Evolutionary conservation across 2,113 vertebrate genomes (phyloP), one percentile per base, ranked within the genome.

Genomic region (Pao palembangensis): DNA sequence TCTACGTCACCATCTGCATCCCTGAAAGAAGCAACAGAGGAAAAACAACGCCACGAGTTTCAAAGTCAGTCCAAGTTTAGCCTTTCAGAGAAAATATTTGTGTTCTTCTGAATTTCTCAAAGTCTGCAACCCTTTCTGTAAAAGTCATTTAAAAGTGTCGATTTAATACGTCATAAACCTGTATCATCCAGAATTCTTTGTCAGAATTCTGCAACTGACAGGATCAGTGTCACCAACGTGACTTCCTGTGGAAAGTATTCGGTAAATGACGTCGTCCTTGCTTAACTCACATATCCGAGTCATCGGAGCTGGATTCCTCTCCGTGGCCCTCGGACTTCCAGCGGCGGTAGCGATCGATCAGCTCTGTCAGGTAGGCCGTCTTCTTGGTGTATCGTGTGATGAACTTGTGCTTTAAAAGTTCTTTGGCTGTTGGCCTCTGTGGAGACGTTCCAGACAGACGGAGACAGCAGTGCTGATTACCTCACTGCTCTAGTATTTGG

Each of bases 341-440:
- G 87, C 94, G 95, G 61, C 94, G 93, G 83, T 96, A 98, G 0
- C 96, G 93, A 69, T 99, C 97, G 0, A 98, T 4, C 66, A 99
- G 93, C 82, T 99, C 97, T 8, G 94, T 94, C 6, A 99, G 92
- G 83, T 97, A 98, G 20, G 95, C 93, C 3, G 96, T 98, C 92
- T 99, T 99, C 93, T 96, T 98, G 76, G 96, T 98, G 88, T 98
- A 96, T 55, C 97, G 95, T 0, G 94, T 94, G 85, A 99, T 96
- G 88, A 98, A 99, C 85, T 96, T 97, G 91, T 99, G 97, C 84
- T 98, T 99, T 28, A 98, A 89, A 54, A 99, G 87, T 81, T 99
- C 96, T 81, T 95, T 95, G 79, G 97, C 96, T 11, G 97, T 98
- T 0, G 97, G 97, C 87, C 97, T 93, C 97, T 99, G 87, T 8